Base-by-base conservation (phyloP, 2,113 vertebrate species). In the Hemiprocne comata region DNA sequence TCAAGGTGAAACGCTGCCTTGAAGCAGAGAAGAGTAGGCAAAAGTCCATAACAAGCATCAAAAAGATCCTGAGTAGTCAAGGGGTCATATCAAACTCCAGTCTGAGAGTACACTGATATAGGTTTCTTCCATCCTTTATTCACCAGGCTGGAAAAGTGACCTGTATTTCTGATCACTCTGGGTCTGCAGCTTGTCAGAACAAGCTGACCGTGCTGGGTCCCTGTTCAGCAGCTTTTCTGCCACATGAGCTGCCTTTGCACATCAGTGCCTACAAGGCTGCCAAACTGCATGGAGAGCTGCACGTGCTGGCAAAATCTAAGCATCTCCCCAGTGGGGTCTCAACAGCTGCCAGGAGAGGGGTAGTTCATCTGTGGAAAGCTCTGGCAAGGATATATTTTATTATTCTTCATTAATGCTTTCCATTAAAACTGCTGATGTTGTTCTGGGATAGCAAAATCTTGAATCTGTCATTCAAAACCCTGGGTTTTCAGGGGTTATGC, bases 291-390 rank as follows among this genome's bases (percentile, higher is more conserved):
- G 54, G 29, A 38, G 16, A 29, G 19, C 51, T 73, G 31, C 23
- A 10, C 0, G 1, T 50, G 20, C 40, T 1, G 1, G 42, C 64
- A 81, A 46, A 62, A 28, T 53, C 64, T 20, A 44, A 53, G 25
- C 28, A 46, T 78, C n/a, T 61, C 23, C 48, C 42, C 18, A 5
- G 14, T 17, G 24, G 51, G 46, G 73, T 84, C 67, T 90, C 19
- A 34, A 1, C 17, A 18, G 46, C 51, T 13, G 1, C 72, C 50
- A 46, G 24, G 40, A 76, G 25, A 46, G 31, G 48, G 24, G 31
- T 53, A 31, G 54, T 42, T 58, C 61, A 42, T 38, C 55, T 7
- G 1, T 1, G 2, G 65, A 85, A 76, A 77, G 60, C 50, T 88
- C 44, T 78, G 55, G 18, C 38, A 69, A 64, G 61, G 44, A 29